These are phyloP conservation scores for Cheilosia vernalis DNA, from an alignment of 2,888 invertebrate genomes.

Conservation along the genomic window DNA sequence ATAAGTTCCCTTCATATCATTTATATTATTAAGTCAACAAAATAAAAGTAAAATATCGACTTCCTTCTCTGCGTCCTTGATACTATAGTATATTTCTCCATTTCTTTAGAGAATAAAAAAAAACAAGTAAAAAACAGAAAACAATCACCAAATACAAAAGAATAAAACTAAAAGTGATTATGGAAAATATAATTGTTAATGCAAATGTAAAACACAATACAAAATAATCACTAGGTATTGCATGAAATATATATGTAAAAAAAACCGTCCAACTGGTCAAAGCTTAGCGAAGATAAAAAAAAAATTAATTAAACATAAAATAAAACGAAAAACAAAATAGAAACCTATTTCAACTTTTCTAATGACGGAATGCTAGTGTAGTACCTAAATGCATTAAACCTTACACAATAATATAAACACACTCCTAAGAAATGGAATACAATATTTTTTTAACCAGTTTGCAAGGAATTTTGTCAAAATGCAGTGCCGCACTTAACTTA, in stretches of 20 bases:
- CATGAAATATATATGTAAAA: constrained; percentile 13
- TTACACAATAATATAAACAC: background rate
- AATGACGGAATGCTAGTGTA: constrained; percentile 27
- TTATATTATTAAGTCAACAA: constrained; percentile 1
- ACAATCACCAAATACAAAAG: constrained; percentile 6
- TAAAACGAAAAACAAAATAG: constrained; percentile 19
- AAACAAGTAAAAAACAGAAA: background rate
- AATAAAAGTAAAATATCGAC: background rate
- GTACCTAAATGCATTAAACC: background rate
- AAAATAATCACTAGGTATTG: constrained; percentile 2
- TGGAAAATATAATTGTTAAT: constrained; percentile 11
- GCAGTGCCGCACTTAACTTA: background rate
- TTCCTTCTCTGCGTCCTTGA: constrained; percentile 9
- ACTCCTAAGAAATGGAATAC: background rate
- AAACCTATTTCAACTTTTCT: constrained; percentile 43
- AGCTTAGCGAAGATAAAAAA: constrained; percentile 35
- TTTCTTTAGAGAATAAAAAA: background rate
- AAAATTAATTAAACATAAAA: constrained; percentile 1
- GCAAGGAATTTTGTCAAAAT: no score
- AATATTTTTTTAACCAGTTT: background rate
- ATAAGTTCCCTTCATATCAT: constrained; percentile 4
- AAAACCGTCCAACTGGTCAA: constrained; percentile 61
- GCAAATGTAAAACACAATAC: constrained; percentile 5
- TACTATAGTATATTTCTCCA: constrained; percentile 1
- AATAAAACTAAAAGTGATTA: background rate